Evolutionary conservation across 2,888 invertebrate genomes (phyloP), one percentile per base, ranked within the genome.

Genomic region (Cosmorhoe ocellata): DNA sequence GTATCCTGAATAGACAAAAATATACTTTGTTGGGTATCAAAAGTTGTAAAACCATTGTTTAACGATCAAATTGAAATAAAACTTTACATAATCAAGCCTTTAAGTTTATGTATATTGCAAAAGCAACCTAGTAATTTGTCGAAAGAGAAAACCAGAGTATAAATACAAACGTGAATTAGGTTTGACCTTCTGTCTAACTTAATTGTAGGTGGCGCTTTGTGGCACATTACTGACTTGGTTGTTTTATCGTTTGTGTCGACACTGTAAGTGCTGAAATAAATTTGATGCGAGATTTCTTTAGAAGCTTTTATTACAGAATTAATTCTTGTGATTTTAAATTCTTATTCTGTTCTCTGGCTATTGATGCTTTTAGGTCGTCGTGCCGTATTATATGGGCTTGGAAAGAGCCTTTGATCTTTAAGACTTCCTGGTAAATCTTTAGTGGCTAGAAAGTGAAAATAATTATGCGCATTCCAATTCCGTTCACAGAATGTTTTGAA

Each of bases 401-500:
- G 4, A 18, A 18, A 3, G 18, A 18, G 3, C 18, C 18, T 18
- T 18, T 18, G 3, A 18, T 4, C 18, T 2, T 18, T 18, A 18
- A 18, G 4, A 18, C 18, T 18, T 18, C 4, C 18, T 18, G 18
- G 18, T 18, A 18, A 18, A 18, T 4, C 4, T 18, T 18, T 2
- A 18, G 18, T 18, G 18, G 18, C 18, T 18, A 24, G 24, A 7
- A 7, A 7, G 6, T 24, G 24, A 7, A 36, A 12, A 22, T 28
- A 33, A n/a, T n/a, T 39, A 30, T 76, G 79, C 82, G 84, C 85
- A 81, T 82, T 84, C 76, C 80, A 73, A 74, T 64, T 79, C 75
- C 77, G 64, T 65, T 60, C 46, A 46, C 44, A 59, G 18, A 32
- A 30, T 38, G 52, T 39, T 31, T 34, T 45, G 11, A 22, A 11